Conservation (phyloP, 2,888 invertebrate species). For the Zootermopsis nevadensis region DNA sequence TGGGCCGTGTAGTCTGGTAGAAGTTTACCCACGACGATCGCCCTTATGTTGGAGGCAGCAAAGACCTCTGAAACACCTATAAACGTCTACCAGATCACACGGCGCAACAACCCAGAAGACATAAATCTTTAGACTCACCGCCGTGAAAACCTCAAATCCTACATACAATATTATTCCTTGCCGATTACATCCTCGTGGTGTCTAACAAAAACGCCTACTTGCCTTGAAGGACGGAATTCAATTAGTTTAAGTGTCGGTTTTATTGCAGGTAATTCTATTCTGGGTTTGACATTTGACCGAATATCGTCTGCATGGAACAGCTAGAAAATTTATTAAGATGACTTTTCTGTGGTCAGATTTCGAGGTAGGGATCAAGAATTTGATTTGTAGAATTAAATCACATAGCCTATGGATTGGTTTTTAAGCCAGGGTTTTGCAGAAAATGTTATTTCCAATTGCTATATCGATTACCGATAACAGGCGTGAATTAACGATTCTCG, state of each 20-base stretch:
- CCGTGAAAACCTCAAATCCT: too few relatives aligned
- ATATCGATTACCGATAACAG: background rate
- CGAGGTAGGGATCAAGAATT: background rate
- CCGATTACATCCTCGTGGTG: too few relatives aligned
- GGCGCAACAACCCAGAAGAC: too few relatives aligned
- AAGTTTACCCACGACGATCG: too few relatives aligned
- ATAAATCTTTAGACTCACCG: too few relatives aligned
- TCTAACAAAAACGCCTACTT: too few relatives aligned
- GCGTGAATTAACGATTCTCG: background rate
- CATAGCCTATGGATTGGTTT: background rate
- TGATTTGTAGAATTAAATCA: background rate
- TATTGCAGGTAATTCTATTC: background rate
- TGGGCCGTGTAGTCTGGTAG: too few relatives aligned
- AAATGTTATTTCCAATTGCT: background rate
- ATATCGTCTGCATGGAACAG: background rate
- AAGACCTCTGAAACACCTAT: too few relatives aligned
- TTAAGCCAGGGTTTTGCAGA: background rate
- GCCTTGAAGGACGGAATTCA: background rate
- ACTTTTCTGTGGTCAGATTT: background rate
- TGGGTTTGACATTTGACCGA: background rate
- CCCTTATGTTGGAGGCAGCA: too few relatives aligned
- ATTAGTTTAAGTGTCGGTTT: background rate
- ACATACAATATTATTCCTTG: too few relatives aligned
- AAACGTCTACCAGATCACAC: too few relatives aligned
- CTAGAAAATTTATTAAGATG: background rate